Evolutionary conservation across 2,113 vertebrate species (phyloP).

Genomic region (Xyrauchen texanus): DNA sequence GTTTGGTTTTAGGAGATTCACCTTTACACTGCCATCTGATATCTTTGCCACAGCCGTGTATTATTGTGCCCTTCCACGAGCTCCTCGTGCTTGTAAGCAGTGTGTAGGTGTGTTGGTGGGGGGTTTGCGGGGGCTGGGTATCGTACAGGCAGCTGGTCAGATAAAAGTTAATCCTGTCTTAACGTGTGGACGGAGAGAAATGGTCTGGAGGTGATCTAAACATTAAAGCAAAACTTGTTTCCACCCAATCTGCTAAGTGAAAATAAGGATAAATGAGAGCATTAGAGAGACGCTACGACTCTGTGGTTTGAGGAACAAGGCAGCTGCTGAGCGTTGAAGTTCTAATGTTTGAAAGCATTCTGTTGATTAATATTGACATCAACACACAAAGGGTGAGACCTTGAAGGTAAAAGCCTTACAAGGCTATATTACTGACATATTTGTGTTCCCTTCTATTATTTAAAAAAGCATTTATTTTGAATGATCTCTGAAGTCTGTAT

Average conservation of each 20-base stretch:
- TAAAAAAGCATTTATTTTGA: conserved; percentile 6
- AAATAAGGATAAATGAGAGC: conserved; percentile 6
- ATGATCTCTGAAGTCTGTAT: conserved; percentile 1
- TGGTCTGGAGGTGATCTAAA: background rate
- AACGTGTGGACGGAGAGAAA: background rate
- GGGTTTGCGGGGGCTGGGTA: background rate
- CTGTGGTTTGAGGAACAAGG: background rate
- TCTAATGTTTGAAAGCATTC: background rate
- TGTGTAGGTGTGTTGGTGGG: conserved; percentile 1
- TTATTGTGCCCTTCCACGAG: too few species aligned
- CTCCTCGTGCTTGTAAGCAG: background rate
- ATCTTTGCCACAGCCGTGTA: too few species aligned
- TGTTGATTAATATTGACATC: conserved; percentile 1
- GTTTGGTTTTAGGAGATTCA: too few species aligned
- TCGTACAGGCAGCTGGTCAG: background rate
- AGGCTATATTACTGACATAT: background rate
- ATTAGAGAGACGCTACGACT: background rate
- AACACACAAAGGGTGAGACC: background rate
- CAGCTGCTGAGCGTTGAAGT: conserved; percentile 2
- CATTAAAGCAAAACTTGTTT: background rate
- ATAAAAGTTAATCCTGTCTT: conserved; percentile 30
- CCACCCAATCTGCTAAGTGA: background rate
- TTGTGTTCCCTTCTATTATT: background rate
- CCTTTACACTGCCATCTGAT: too few species aligned
- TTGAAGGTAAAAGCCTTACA: conserved; percentile 10